phyloP scores from a whole-genome alignment of 1,140 invertebrate genomes.

The Aphelenchoides besseyi region DNA sequence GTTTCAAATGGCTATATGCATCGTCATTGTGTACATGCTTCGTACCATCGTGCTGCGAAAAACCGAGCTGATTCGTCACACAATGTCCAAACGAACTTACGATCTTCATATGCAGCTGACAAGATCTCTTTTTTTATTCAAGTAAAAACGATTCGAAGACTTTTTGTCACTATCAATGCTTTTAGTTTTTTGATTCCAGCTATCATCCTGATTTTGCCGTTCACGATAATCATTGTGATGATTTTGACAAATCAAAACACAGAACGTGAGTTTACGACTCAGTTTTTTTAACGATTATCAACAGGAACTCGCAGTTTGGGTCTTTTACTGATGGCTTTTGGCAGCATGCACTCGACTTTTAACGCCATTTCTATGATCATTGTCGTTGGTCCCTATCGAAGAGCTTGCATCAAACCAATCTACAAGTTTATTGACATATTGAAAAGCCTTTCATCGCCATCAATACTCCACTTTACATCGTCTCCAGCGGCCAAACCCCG shows the following conservation, averaged over 20 bases:
- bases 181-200: background rate
- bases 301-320: background rate
- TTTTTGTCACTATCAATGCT: background rate
- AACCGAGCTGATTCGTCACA: background rate
- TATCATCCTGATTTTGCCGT: background rate
- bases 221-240: background rate
- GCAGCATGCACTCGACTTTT: background rate
- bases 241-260: conserved; percentile 4
- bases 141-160: background rate
- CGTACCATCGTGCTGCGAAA: background rate
- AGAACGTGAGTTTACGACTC: background rate
- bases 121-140: background rate
- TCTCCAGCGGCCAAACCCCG: no score
- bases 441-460: no score
- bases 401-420: no score
- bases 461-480: no score
- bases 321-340: background rate
- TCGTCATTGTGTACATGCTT: background rate
- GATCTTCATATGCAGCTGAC: background rate
- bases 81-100: background rate
- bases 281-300: background rate
- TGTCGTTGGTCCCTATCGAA: background rate
- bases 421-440: no score
- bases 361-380: conserved; percentile 11
- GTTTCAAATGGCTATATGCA: background rate